These are phyloP conservation scores for Calameuta filiformis DNA, from an alignment of 2,888 invertebrate genomes.

Conservation along the genomic window DNA sequence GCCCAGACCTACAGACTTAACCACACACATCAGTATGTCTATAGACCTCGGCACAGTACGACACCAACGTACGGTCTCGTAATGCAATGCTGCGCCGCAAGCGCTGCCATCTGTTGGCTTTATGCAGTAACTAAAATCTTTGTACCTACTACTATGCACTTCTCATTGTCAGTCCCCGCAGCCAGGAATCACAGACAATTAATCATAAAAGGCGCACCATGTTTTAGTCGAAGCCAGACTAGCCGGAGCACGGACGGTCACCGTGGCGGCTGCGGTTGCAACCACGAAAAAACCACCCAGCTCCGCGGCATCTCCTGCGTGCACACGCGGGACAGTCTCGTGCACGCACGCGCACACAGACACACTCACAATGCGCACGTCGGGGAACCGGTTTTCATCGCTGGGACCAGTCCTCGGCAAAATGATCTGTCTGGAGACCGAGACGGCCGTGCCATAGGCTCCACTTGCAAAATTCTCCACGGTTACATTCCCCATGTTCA, in stretches of 20 bases:
- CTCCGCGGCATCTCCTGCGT: neutral
- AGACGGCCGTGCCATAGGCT: conserved; percentile 22
- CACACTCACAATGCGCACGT: neutral
- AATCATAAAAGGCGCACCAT: conserved; percentile 32
- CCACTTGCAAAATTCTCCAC: conserved; percentile 24
- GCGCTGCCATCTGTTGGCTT: neutral
- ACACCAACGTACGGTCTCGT: neutral
- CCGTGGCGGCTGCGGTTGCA: neutral
- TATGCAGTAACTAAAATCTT: neutral
- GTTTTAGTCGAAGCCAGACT: conserved; percentile 14
- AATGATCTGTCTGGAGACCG: conserved; percentile 52
- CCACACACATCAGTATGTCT: neutral
- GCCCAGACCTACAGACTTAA: neutral
- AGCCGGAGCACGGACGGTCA: neutral
- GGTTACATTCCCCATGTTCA: neutral
- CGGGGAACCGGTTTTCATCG: neutral
- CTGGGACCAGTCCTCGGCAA: conserved; percentile 35
- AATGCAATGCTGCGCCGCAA: neutral
- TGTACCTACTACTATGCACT: neutral
- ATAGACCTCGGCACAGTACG: neutral
- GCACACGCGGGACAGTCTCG: neutral
- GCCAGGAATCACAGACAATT: conserved; percentile 32
- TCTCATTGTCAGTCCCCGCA: neutral
- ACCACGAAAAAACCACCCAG: neutral
- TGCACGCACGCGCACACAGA: neutral